A percentile compares a stretch with the other conserved stretches of the same genome.
Evolutionary conservation across 1,140 invertebrate species (phyloP).

Genomic region (Drosophila saltans): DNA sequence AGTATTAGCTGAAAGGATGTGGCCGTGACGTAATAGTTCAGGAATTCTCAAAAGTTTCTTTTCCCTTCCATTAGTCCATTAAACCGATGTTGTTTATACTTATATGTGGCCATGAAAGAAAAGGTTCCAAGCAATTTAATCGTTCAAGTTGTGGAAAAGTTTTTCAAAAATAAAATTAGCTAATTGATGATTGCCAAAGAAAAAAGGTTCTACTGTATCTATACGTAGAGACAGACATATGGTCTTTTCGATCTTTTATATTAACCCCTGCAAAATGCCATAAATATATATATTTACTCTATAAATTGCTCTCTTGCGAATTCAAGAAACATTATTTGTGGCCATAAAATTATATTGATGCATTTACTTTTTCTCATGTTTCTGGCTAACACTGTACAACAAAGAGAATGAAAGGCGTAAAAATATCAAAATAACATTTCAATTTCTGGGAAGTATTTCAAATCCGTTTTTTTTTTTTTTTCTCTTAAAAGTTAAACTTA

Average conservation of each 20-base stretch:
- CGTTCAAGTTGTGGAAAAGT: slow-evolving; percentile 1
- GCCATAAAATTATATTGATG: slow-evolving; percentile 62
- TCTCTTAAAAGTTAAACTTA: too few species aligned
- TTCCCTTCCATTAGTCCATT: slow-evolving; percentile 5
- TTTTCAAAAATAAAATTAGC: slow-evolving; percentile 7
- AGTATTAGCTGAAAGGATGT: slow-evolving; percentile 9
- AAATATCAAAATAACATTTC: neutral
- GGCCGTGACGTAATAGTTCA: slow-evolving; percentile 39
- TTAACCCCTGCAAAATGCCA: slow-evolving; percentile 38
- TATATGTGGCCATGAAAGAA: neutral
- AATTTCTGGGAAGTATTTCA: neutral
- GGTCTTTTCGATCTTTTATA: slow-evolving; percentile 26
- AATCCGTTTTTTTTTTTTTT: too few species aligned
- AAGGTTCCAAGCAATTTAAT: slow-evolving; percentile 8
- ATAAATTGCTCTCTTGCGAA: slow-evolving; percentile 39
- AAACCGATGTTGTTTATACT: neutral
- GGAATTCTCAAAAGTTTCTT: neutral
- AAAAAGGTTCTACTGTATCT: neutral
- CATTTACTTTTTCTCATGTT: slow-evolving; percentile 12
- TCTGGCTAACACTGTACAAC: neutral
- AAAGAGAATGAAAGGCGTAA: neutral
- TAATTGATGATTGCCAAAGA: neutral
- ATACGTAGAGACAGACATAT: slow-evolving; percentile 5
- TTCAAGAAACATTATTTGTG: slow-evolving; percentile 33
- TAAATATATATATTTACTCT: slow-evolving; percentile 40